These are phyloP conservation scores for Poeciliopsis occidentalis DNA, from an alignment of 2,113 vertebrate genomes.

Conservation along the genomic window DNA sequence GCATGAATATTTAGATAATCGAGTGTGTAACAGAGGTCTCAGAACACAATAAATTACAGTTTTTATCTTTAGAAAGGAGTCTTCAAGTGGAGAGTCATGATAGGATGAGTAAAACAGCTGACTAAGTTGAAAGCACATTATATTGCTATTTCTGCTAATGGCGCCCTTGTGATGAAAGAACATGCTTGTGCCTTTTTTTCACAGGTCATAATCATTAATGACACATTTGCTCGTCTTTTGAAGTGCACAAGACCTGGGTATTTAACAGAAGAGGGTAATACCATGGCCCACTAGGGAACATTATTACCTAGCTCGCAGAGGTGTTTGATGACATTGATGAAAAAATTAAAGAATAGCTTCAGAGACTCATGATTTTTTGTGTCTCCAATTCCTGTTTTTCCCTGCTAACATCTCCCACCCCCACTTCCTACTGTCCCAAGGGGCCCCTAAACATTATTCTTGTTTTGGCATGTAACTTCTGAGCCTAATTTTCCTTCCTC, in stretches of 20 bases:
- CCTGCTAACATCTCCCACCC: not conserved
- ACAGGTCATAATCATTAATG: constrained; percentile 58
- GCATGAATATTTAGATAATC: not conserved
- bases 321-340: constrained; percentile 3
- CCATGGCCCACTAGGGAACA: constrained; percentile 12
- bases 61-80: not conserved
- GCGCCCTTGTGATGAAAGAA: constrained; percentile 46
- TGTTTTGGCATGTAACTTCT: constrained; percentile 39
- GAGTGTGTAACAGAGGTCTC: not conserved
- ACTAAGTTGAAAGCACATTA: constrained; percentile 55
- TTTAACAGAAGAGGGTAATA: constrained; percentile 35
- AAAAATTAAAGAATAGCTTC: constrained; percentile 3
- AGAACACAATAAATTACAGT: not conserved
- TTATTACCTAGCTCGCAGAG: constrained; percentile 45
- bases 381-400: constrained; percentile 2
- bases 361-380: constrained; percentile 7
- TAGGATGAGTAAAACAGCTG: constrained; percentile 11
- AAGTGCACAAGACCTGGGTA: constrained; percentile 20
- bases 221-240: constrained; percentile 45
- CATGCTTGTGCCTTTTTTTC: constrained; percentile 34
- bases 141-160: constrained; percentile 59
- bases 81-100: constrained; percentile 1
- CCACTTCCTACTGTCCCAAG: not conserved
- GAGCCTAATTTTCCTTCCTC: constrained; percentile 54
- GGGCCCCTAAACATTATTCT: constrained; percentile 13